Evolutionary conservation across 2,797 vertebrate species (phyloP).

Genomic region (Bryconaethiops microstoma): DNA sequence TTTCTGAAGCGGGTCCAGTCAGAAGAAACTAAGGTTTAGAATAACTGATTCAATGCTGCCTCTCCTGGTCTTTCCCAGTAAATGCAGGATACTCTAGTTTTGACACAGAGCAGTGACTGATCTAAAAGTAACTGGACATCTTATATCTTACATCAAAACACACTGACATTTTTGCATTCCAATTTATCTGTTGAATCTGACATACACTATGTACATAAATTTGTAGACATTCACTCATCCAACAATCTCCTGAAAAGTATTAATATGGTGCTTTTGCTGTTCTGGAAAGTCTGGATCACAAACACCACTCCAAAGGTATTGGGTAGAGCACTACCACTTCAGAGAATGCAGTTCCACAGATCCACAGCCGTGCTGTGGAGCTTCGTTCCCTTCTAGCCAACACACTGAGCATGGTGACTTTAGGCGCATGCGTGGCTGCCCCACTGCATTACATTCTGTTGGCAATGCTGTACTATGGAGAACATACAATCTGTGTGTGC

Average conservation of each 20-base stretch:
- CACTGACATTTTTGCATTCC: neutral
- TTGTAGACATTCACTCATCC: neutral
- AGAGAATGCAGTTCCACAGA: neutral
- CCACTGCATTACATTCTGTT: neutral
- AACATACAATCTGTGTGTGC: neutral
- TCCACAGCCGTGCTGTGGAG: neutral
- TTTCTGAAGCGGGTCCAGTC: neutral
- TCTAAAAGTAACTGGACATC: neutral
- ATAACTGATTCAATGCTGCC: slow-evolving; percentile 50
- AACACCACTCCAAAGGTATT: neutral
- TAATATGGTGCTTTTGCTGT: neutral
- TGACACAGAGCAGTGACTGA: neutral
- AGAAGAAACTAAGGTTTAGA: neutral
- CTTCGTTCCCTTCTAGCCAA: neutral
- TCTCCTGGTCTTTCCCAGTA: slow-evolving; percentile 26
- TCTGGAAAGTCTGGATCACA: neutral
- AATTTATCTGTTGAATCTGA: neutral
- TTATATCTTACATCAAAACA: neutral
- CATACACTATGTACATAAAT: neutral
- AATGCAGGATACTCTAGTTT: slow-evolving; percentile 26
- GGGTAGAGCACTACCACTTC: neutral
- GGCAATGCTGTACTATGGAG: neutral
- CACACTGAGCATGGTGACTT: neutral
- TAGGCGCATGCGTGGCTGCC: neutral
- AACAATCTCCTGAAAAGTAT: neutral